Percentiles rank a stretch among this genome's conserved stretches.
Conservation (phyloP, 2,888 invertebrate species). For the Volucella bombylans region DNA sequence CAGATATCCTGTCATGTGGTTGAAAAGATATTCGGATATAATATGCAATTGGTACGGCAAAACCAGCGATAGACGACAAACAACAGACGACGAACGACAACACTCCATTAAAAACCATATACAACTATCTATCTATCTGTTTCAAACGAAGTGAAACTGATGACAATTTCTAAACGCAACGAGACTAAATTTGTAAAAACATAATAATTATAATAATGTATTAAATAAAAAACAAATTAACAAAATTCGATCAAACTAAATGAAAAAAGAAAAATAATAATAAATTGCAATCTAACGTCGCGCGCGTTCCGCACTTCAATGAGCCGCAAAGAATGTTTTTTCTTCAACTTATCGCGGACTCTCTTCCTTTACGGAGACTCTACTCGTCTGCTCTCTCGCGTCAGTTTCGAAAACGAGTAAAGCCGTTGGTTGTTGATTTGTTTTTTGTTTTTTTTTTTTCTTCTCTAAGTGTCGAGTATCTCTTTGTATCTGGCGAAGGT, state of each 20-base stretch:
- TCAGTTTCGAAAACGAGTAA: slow-evolving; percentile 3
- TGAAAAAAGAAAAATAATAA: slow-evolving; percentile 39
- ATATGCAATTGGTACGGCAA: slow-evolving; percentile 14
- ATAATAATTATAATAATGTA: neutral
- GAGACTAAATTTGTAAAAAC: slow-evolving; percentile 25
- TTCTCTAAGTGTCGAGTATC: slow-evolving; percentile 4
- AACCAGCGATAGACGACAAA: slow-evolving; percentile 30
- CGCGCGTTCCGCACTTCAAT: slow-evolving; percentile 76
- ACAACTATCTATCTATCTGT: slow-evolving; percentile 17
- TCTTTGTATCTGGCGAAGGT: slow-evolving; percentile 56
- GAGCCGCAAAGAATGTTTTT: slow-evolving; percentile 72
- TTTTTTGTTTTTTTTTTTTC: slow-evolving; percentile 8
- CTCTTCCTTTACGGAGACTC: slow-evolving; percentile 54
- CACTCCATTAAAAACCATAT: slow-evolving; percentile 29
- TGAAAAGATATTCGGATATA: neutral
- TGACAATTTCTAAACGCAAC: slow-evolving; percentile 30
- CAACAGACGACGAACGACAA: slow-evolving; percentile 50
- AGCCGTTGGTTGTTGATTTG: slow-evolving; percentile 13
- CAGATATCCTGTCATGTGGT: slow-evolving; percentile 28
- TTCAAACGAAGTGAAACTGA: slow-evolving; percentile 16
- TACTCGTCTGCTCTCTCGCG: slow-evolving; percentile 29
- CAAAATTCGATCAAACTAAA: slow-evolving; percentile 18
- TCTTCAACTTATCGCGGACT: slow-evolving; percentile 59
- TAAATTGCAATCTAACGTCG: slow-evolving; percentile 75
- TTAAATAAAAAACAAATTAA: slow-evolving; percentile 35